phyloP scores from a whole-genome alignment of 2,113 vertebrate species.

The Apeltes quadracus region DNA sequence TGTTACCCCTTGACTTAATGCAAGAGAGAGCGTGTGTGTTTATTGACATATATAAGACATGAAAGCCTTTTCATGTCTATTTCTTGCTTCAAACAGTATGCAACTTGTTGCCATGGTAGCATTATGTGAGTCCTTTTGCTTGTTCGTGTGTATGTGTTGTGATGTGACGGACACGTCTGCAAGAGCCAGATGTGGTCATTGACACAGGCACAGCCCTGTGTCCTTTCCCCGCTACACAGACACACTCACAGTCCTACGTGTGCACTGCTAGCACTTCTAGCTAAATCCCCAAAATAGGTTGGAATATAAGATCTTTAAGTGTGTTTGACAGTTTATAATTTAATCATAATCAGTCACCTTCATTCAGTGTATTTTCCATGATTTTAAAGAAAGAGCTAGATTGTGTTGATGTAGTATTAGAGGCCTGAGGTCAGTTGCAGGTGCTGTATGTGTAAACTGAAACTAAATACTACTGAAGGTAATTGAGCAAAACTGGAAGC shows the following conservation, averaged over 20 bases:
- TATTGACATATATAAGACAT: conserved; percentile 31
- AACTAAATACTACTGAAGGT: neutral
- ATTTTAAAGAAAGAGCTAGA: neutral
- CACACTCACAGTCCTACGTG: neutral
- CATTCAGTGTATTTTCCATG: neutral
- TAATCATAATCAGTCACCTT: neutral
- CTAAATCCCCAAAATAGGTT: neutral
- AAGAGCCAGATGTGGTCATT: conserved; percentile 25
- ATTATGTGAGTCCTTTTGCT: conserved; percentile 3
- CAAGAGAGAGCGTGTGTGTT: conserved; percentile 16
- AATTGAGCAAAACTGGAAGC: neutral
- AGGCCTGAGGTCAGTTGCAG: neutral
- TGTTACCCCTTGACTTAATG: conserved; percentile 12
- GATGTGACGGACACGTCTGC: neutral
- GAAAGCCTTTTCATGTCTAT: conserved; percentile 25
- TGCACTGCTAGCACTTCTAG: neutral
- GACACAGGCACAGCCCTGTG: conserved; percentile 13
- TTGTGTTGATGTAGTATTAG: neutral
- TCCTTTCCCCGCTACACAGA: neutral
- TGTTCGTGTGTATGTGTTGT: conserved; percentile 15
- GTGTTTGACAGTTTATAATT: neutral
- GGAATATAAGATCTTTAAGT: neutral
- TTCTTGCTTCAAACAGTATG: conserved; percentile 38
- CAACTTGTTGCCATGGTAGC: conserved; percentile 66
- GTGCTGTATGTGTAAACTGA: too few relatives aligned